Evolutionary conservation across 2,888 invertebrate genomes (phyloP), one percentile per base, ranked within the genome.

Genomic region (Lampropteryx suffumata): DNA sequence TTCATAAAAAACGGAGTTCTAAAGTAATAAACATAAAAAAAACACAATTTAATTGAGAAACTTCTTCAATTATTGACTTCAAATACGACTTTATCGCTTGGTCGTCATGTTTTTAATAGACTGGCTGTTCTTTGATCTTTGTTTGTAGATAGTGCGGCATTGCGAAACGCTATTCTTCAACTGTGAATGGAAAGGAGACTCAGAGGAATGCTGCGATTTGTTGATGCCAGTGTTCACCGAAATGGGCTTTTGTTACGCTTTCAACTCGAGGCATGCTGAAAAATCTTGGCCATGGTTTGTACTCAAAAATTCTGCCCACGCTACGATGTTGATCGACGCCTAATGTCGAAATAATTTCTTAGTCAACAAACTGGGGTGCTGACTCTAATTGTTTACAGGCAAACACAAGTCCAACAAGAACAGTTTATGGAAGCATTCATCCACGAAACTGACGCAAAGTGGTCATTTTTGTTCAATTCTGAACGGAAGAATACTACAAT

Each of bases 161-260:
- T 94, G 94, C 63, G 92, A 94, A 58, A 87, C 91, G 7, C 71
- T 93, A 28, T 91, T 94, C 47, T 81, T 85, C 27, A 89, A 91
- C 17, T 95, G 95, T 69, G 91, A 91, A 62, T 95, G 93, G 88
- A 94, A 94, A 66, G 92, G 92, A n/a, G 92, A 92, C 62, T 80
- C 88, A 0, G 91, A 93, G 50, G 88, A 91, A 55, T 95, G 95
- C 67, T 94, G 95, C 66, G 89, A 92, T 33, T 33, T 92, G 49
- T 92, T 95, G 40, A 86, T 91, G 47, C 93, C 94, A 0, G 91
- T 94, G n/a, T 94, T 94, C 62, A 95, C 95, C 0, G 95, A 95
- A 76, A 92, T 92, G 76, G 95, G 95, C 1, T 94, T 93, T 67
- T 95, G 95, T 69, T 95, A 93, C 67, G 91, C 93, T 8, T 95